phyloP scores from a whole-genome alignment of 2,113 vertebrate genomes.

The Mellivora capensis region DNA sequence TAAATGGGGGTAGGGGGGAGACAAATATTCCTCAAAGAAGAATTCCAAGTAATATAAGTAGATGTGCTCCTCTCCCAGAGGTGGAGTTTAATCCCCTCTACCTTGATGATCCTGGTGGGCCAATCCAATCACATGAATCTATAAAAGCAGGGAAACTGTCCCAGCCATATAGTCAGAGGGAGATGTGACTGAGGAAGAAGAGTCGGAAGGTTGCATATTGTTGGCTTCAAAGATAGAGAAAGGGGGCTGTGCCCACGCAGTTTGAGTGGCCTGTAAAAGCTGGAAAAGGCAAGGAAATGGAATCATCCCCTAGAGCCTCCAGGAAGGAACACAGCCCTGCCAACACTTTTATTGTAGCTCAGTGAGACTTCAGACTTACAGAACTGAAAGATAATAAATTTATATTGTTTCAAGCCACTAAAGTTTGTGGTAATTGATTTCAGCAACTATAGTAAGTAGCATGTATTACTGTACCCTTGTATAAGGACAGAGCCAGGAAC shows the following conservation, averaged over 20 bases:
- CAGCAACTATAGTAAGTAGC: not conserved
- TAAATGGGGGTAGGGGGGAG: not conserved
- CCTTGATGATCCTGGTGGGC: not conserved
- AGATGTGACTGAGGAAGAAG: not conserved
- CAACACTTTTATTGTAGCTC: not conserved
- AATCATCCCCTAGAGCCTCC: not conserved
- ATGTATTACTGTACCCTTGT: not conserved
- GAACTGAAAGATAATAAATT: not conserved
- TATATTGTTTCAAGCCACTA: not conserved
- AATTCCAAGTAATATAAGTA: not conserved
- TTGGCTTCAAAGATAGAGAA: not conserved
- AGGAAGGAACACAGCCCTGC: not conserved
- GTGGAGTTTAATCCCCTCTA: not conserved
- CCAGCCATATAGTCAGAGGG: not conserved
- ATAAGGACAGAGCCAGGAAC: slow-evolving; percentile 64
- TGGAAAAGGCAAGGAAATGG: not conserved
- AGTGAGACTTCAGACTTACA: not conserved
- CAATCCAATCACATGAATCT: not conserved
- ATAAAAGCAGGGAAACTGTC: not conserved
- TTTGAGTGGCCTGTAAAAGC: not conserved
- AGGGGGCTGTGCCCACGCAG: not conserved
- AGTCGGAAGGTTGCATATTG: not conserved
- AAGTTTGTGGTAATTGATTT: not conserved
- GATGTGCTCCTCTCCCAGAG: not conserved
- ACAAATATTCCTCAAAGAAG: not conserved